These are phyloP conservation scores for Aotus griseimembra DNA, from an alignment of 2,797 vertebrate genomes.

Conservation along the genomic window DNA sequence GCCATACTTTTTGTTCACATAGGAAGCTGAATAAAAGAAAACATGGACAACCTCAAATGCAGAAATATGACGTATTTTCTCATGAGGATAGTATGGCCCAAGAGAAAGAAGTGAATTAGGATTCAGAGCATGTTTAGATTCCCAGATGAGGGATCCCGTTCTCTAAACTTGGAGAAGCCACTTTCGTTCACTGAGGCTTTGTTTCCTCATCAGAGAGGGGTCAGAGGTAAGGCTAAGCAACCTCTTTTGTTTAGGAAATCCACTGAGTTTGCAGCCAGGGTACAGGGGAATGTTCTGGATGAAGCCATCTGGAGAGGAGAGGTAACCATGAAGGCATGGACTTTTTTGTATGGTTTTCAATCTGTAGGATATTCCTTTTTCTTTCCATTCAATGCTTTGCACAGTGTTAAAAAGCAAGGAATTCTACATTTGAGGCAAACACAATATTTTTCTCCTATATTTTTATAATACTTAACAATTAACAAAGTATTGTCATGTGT, in stretches of 20 bases:
- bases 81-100: too few species aligned
- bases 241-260: neutral
- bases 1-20: neutral
- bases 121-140: neutral
- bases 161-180: neutral
- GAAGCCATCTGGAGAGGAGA: neutral
- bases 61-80: neutral
- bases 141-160: rapidly evolving
- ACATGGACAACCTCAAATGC: neutral
- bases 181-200: neutral
- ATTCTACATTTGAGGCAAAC: neutral
- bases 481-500: neutral
- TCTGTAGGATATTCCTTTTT: neutral
- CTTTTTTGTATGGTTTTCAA: neutral
- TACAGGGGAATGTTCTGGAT: neutral
- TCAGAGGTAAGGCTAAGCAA: neutral
- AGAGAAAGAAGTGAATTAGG: neutral
- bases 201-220: neutral
- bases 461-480: neutral
- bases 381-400: neutral
- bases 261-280: neutral
- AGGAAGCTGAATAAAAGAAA: neutral
- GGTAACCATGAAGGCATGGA: rapidly evolving
- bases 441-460: neutral
- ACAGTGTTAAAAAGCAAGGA: neutral